phyloP scores from a whole-genome alignment of 2,888 invertebrate species.

The Argyresthia albistria region DNA sequence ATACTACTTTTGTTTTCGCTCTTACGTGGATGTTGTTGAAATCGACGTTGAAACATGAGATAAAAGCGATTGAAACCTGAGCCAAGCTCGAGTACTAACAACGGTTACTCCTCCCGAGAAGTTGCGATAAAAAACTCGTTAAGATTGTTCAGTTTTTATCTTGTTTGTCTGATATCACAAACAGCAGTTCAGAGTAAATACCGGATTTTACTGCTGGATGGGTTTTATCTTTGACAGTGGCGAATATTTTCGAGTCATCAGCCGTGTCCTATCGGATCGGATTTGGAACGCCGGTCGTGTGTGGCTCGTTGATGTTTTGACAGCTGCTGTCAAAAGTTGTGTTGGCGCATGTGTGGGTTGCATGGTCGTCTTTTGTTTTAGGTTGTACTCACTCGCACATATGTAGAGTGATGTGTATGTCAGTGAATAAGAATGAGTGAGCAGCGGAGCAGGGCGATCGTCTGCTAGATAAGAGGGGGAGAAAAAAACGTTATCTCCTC shows the following conservation, averaged over 20 bases:
- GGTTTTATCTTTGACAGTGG: neutral
- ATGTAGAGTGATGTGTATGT: constrained; percentile 25
- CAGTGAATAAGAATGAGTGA: constrained; percentile 21
- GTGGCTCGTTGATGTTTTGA: constrained; percentile 45
- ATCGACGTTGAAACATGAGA: no score
- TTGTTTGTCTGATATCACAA: constrained; percentile 41
- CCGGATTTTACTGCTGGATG: constrained; percentile 36
- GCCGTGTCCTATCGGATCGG: neutral
- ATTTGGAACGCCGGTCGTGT: constrained; percentile 23
- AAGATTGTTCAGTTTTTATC: constrained; percentile 56
- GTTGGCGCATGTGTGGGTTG: constrained; percentile 9
- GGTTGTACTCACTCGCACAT: neutral
- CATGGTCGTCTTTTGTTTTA: constrained; percentile 5
- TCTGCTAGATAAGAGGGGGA: constrained; percentile 31
- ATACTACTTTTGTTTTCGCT: constrained; percentile 16
- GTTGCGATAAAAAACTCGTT: constrained; percentile 53
- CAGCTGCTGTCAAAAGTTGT: constrained; percentile 42
- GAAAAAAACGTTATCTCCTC: constrained; percentile 30
- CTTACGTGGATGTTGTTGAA: no score
- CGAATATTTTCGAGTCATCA: constrained; percentile 4
- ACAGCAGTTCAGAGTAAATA: constrained; percentile 46
- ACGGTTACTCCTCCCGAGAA: constrained; percentile 13
- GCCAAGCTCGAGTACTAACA: constrained; percentile 9
- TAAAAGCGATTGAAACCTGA: constrained; percentile 9
- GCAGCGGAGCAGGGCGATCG: constrained; percentile 20